Base-by-base conservation (phyloP, 1,140 invertebrate genomes). In the Drosophila guanche region DNA sequence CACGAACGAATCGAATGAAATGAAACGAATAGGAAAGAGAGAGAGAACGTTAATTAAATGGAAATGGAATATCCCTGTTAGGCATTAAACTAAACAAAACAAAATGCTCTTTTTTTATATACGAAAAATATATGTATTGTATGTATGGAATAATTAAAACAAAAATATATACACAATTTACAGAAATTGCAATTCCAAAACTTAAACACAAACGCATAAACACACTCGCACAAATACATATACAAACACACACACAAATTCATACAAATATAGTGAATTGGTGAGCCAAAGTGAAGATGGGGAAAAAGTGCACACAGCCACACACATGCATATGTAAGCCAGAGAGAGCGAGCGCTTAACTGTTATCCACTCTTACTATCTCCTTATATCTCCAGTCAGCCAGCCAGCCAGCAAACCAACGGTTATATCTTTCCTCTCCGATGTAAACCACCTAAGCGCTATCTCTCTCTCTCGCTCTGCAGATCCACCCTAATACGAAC, bases 21-120 rank as follows among this genome's bases (percentile, higher is more conserved):
- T 47, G 22, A 42, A 78, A 62, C 10, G 33, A 53, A 40, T 25
- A 25, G 22, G 5, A 3, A 43, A 16, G 20, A 40, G 37, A 37
- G 14, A 16, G 40, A 25, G 2, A 14, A 25, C 25, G 50, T 14
- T 0, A 48, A 41, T 33, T 23, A 43, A 65, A 58, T 5, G 33
- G 6, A 60, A 29, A 25, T 54, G 22, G 42, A 78, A 59, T 46
- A 45, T 12, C 56, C 76, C 76, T 77, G 68, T 80, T 85, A 86
- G 80, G 68, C 80, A 69, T 75, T 86, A 67, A 73, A 74, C 40
- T 46, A 52, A 74, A 63, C 52, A 52, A 68, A 68, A 22, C 25
- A 5, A 69, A 77, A 83, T 83, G 57, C 73, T 68, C 69, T 76
- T 80, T 37, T 27, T 37, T 86, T 85, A 86, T 85, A 78, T 69